phyloP scores from a whole-genome alignment of 2,888 invertebrate genomes.

The Coelinius sp. region DNA sequence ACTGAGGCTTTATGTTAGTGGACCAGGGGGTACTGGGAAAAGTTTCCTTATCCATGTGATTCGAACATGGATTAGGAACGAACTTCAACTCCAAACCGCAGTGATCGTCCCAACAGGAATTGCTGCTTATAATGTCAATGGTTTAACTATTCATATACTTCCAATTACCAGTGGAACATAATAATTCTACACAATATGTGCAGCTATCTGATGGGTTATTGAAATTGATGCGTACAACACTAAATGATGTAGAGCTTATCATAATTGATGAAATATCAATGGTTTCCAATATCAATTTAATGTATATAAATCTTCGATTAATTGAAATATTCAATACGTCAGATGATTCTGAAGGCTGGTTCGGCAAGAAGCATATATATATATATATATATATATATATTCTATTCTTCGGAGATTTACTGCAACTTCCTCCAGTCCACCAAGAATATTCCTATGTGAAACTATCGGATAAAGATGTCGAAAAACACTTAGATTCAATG shows the following conservation, averaged over 20 bases:
- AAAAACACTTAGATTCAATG: constrained; percentile 4
- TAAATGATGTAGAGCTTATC: constrained; percentile 23
- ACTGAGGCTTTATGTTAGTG: not conserved
- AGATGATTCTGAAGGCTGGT: constrained; percentile 20
- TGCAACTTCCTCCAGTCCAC: constrained; percentile 14
- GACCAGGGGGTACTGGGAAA: too few relatives aligned
- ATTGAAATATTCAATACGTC: constrained; percentile 10
- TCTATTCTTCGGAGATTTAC: constrained; percentile 34
- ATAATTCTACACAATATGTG: too few relatives aligned
- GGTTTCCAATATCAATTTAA: constrained; percentile 32
- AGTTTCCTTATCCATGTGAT: too few relatives aligned
- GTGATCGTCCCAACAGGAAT: constrained; percentile 33
- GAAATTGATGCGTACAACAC: constrained; percentile 23
- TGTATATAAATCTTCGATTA: constrained; percentile 32
- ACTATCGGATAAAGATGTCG: not conserved
- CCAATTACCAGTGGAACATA: constrained; percentile 33
- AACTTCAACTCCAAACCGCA: not conserved
- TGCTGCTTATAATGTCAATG: constrained; percentile 25
- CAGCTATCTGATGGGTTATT: constrained; percentile 28
- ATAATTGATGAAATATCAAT: constrained; percentile 38
- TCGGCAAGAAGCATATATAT: constrained; percentile 11
- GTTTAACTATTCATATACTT: constrained; percentile 19
- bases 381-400: too few relatives aligned
- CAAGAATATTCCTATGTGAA: not conserved
- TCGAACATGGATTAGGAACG: too few relatives aligned